Percentiles rank a stretch among this genome's conserved stretches.
phyloP scores from a whole-genome alignment of 1,140 invertebrate species.

The Brevipalpus yothersi region DNA sequence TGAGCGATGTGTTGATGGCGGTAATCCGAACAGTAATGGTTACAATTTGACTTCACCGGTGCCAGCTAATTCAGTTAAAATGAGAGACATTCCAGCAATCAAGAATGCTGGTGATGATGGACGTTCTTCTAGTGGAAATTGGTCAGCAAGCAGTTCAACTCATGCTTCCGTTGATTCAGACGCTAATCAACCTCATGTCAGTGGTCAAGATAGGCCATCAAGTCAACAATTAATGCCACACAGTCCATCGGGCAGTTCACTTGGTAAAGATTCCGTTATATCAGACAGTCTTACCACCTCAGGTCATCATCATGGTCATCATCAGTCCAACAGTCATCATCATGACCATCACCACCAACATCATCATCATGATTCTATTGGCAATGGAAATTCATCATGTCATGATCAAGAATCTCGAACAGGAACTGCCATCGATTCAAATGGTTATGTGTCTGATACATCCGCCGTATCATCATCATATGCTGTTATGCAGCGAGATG shows the following conservation, averaged over 20 bases:
- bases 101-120: constrained; percentile 36
- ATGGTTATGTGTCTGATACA: constrained; percentile 1
- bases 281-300: constrained; percentile 7
- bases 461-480: constrained; percentile 5
- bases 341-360: too few relatives aligned
- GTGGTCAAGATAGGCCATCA: too few relatives aligned
- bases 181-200: constrained; percentile 18
- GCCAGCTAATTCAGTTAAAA: neutral
- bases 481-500: constrained; percentile 4
- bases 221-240: neutral
- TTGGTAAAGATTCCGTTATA: constrained; percentile 15
- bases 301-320: neutral
- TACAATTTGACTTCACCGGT: too few relatives aligned
- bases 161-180: constrained; percentile 31
- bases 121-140: constrained; percentile 68
- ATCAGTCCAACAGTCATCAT: too few relatives aligned
- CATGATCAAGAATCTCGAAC: neutral
- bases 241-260: constrained; percentile 11
- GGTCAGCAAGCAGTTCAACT: constrained; percentile 61
- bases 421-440: neutral
- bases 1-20: too few relatives aligned
- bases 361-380: too few relatives aligned
- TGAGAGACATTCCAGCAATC: constrained; percentile 14
- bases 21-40: too few relatives aligned
- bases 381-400: too few relatives aligned